A percentile compares a stretch with the other conserved stretches of the same genome.
phyloP scores from a whole-genome alignment of 2,888 invertebrate species.

The Andrena fulva region DNA sequence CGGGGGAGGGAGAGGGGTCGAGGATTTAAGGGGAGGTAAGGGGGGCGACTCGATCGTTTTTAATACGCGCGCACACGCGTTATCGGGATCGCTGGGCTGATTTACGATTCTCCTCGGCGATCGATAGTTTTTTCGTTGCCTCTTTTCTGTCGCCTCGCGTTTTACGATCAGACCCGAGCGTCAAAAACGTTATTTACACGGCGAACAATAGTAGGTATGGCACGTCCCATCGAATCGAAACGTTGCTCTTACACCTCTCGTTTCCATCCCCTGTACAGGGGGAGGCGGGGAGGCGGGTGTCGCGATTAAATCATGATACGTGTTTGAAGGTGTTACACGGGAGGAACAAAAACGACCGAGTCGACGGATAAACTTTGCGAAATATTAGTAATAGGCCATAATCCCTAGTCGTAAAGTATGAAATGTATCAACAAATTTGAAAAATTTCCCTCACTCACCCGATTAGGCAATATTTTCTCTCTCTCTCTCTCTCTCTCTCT shows the following conservation, averaged over 20 bases:
- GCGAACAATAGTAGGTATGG: conserved; percentile 36
- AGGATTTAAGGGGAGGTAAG: neutral
- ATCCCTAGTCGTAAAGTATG: conserved; percentile 78
- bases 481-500: neutral
- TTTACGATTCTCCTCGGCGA: conserved; percentile 10
- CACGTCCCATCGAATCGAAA: conserved; percentile 32
- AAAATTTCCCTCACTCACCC: conserved; percentile 68
- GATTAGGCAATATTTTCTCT: conserved; percentile 68
- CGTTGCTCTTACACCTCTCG: neutral
- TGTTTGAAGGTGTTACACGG: conserved; percentile 7
- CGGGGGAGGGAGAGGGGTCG: neutral
- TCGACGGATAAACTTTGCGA: conserved; percentile 78
- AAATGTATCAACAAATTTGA: conserved; percentile 80
- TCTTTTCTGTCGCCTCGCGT: conserved; percentile 17
- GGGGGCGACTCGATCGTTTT: conserved; percentile 67
- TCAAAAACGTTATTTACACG: conserved; percentile 45
- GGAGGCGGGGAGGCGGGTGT: neutral
- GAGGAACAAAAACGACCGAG: conserved; percentile 61
- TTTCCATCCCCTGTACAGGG: neutral
- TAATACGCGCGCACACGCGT: conserved; percentile 36
- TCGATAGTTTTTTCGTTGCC: conserved; percentile 20
- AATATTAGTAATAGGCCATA: conserved; percentile 80
- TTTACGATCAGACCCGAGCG: conserved; percentile 12
- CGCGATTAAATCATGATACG: conserved; percentile 30
- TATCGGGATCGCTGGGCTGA: neutral